Evolutionary conservation across 2,797 vertebrate genomes (phyloP), one percentile per base, ranked within the genome.

Genomic region (Choloepus didactylus): DNA sequence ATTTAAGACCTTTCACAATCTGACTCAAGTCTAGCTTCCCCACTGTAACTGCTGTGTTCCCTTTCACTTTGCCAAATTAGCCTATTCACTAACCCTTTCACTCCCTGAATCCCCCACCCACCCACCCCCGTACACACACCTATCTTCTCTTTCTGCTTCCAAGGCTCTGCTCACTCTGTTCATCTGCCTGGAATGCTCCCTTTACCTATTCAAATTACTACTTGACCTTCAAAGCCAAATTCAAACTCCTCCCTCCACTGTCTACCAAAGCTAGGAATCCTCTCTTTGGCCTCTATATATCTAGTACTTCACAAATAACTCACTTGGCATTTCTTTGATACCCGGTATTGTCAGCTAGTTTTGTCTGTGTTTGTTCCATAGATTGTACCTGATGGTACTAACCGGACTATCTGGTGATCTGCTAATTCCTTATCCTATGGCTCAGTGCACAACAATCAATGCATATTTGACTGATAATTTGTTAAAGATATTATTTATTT

Each of bases 181-280:
- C 49, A 84, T 2, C 5, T 80, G 12, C 62, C 59, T 31, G 23
- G 46, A 41, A 54, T 6, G 60, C 18, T 51, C 27, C 51, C 87
- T 46, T 79, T 31, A 16, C 8, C 64, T 72, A n/a, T 4, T 91
- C 46, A 76, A 87, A 44, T 35, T 23, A 60, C 4, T 5, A 35
- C 69, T 18, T 85, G 83, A 81, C 81, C 72, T 62, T 80, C 69
- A 79, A 94, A 89, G 73, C 25, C 82, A 92, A 73, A 66, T 49
- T 62, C 38, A 86, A 54, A 84, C 93, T 56, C 27, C 10, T 69
- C 41, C 66, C 80, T 77, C 82, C 44, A 7, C 1, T 72, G 29
- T n/a, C 89, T 80, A 66, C 38, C 54, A 77, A 83, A 92, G 66
- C 25, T 44, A 82, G 38, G 66, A 64, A 85, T 23, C 23, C 9